These are phyloP conservation scores for Bradynema listronoti DNA, from an alignment of 1,140 invertebrate species.

Conservation along the genomic window DNA sequence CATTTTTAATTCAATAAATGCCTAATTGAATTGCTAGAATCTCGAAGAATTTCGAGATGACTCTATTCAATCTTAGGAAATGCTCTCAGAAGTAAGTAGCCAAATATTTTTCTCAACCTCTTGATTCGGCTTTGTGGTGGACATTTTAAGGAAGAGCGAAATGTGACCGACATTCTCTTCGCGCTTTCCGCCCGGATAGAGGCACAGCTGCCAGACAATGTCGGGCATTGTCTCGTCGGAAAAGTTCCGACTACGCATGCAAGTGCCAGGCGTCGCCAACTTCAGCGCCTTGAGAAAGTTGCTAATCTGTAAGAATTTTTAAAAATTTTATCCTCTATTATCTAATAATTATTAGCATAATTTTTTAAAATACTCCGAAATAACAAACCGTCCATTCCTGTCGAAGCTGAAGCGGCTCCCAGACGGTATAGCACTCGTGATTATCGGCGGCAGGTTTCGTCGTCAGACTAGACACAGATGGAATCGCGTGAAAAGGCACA, in stretches of 20 bases:
- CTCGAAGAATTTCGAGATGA: too few relatives aligned
- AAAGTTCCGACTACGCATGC: constrained; percentile 51
- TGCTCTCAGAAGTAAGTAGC: constrained; percentile 2
- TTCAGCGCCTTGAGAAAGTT: constrained; percentile 52
- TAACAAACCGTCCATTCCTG: constrained; percentile 52
- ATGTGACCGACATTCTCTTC: constrained; percentile 56
- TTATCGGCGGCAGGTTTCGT: background rate
- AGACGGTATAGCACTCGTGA: constrained; percentile 45
- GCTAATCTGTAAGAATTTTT: constrained; percentile 39
- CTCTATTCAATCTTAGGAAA: too few relatives aligned
- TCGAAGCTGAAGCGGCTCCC: constrained; percentile 44
- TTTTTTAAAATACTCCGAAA: background rate
- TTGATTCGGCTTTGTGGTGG: constrained; percentile 44
- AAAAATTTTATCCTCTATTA: constrained; percentile 5
- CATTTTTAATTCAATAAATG: too few relatives aligned
- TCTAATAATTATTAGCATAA: too few relatives aligned
- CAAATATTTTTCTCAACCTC: too few relatives aligned
- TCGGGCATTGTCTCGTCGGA: constrained; percentile 45
- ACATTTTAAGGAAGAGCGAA: constrained; percentile 57
- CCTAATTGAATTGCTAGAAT: too few relatives aligned
- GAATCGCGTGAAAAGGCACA: too few relatives aligned
- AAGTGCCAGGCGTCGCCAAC: constrained; percentile 50
- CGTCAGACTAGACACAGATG: constrained; percentile 28
- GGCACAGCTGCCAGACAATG: constrained; percentile 55
- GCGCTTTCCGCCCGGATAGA: constrained; percentile 55